Base-by-base conservation (phyloP, 2,888 invertebrate species). In the Apodemia zela region DNA sequence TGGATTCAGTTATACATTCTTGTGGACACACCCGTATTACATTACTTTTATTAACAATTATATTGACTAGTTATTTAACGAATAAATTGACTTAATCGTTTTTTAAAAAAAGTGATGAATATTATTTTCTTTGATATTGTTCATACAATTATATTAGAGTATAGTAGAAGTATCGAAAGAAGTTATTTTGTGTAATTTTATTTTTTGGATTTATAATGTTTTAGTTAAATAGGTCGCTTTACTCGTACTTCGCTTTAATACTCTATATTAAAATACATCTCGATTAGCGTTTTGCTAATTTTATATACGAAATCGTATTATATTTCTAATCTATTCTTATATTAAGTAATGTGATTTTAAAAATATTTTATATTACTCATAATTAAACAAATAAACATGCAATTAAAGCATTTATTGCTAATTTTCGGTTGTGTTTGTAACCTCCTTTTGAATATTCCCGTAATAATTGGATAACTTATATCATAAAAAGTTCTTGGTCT, bases 151-250 rank as follows among this genome's bases (percentile, higher is more conserved):
- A 42, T 42, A 15, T 42, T 42, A 42, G 42, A 42, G 42, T 42
- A 15, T 42, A 42, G 42, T 54, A 21, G 15, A 54, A 54, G 54
- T 54, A 13, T 54, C 13, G 54, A 54, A 54, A 54, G 25, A 15
- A 54, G 54, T 54, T 54, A 54, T 25, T 54, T 54, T 54, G 13
- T 54, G 54, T 54, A 21, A 25, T 6, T 54, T 54, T 25, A 54
- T 15, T 15, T 38, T 42, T 54, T 54, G 25, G 5, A 54, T 54
- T 25, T 54, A 54, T 54, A 42, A 15, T 15, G 25, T 25, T 21
- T 21, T 54, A 54, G 21, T 54, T 54, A 25, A 21, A 54, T 54
- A 54, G 51, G 54, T 13, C 54, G 54, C 18, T 54, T 54, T 25
- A 25, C 42, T 42, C 5, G 15, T 42, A 42, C 15, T 54, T 18